Base-by-base conservation (phyloP, 2,113 vertebrate genomes). In the Turdus rufiventris region DNA sequence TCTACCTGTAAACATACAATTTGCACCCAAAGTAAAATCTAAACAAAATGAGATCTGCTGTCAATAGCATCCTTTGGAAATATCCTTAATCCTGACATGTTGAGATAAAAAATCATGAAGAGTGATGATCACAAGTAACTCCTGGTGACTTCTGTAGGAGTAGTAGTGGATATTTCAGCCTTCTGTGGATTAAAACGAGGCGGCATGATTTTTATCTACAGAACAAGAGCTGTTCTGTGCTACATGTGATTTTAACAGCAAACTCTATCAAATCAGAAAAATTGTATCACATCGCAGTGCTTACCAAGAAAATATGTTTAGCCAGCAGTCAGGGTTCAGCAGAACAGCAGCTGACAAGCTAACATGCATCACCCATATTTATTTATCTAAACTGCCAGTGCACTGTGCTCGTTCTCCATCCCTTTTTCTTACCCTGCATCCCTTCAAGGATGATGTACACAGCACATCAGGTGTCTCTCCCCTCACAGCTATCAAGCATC, bases 251-350 rank as follows among this genome's bases (percentile, higher is more conserved):
- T 94, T 76, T 56, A 90, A 73, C 71, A 88, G 87, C 67, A 91
- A 94, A 95, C 50, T 94, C 77, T 28, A 79, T 51, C 81, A 95
- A 76, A 91, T 58, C 54, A 45, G 38, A 71, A 94, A 89, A 80
- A 94, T 0, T 62, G 21, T 33, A 94, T 53, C 63, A 71, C 63
- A 67, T 33, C 1, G 0, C 19, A 47, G 34, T 48, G 82, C 75
- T 88, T 63, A 80, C 90, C 88, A 91, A 81, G 56, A 51, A 88
- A 93, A 66, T 36, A 21, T 53, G 38, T 85, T 95, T 89, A 94
- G 71, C 67, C 67, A 85, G 60, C 65, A 88, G 62, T 28, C 47
- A 70, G 56, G 28, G 67, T n/a, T 94, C 71, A 91, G 74, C 42
- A 76, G 38, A 91, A 82, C 43, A 71, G 56, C 63, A 77, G 61